phyloP scores from a whole-genome alignment of 1,140 invertebrate genomes.

The Paramacrobiotus metropolitanus region DNA sequence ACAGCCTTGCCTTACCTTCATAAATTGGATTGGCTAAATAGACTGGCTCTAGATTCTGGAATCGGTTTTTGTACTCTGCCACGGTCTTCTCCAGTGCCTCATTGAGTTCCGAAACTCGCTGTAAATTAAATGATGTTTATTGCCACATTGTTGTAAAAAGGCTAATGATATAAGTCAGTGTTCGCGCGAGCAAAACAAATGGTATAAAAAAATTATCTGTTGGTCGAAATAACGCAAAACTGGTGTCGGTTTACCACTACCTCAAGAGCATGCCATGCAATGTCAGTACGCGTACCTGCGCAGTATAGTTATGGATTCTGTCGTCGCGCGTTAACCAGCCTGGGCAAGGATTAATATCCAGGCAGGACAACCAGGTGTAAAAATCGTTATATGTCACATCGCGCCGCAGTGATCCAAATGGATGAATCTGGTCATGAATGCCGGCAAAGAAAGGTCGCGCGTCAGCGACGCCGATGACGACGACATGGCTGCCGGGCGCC shows the following conservation, averaged over 20 bases:
- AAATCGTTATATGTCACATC: slow-evolving; percentile 25
- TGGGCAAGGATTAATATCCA: slow-evolving; percentile 21
- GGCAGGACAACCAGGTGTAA: slow-evolving; percentile 27
- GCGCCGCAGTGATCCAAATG: slow-evolving; percentile 22
- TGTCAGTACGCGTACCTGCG: slow-evolving; percentile 19
- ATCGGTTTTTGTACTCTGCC: slow-evolving; percentile 20
- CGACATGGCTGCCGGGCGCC: slow-evolving; percentile 24
- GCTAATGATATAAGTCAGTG: too few relatives aligned
- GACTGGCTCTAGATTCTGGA: slow-evolving; percentile 22
- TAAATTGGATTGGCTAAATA: slow-evolving; percentile 24
- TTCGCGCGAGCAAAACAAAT: too few relatives aligned
- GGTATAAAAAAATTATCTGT: too few relatives aligned
- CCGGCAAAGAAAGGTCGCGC: slow-evolving; percentile 24
- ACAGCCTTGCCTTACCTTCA: slow-evolving; percentile 15
- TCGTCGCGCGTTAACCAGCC: neutral
- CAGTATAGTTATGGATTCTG: slow-evolving; percentile 19
- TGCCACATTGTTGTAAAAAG: too few relatives aligned
- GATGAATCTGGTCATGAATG: slow-evolving; percentile 25
- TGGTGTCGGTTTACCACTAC: too few relatives aligned
- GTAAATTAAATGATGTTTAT: too few relatives aligned
- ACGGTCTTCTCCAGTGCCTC: slow-evolving; percentile 20
- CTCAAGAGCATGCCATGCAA: too few relatives aligned
- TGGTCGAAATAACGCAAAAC: too few relatives aligned
- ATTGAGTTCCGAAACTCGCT: slow-evolving; percentile 15
- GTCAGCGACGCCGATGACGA: slow-evolving; percentile 26